phyloP scores from a whole-genome alignment of 2,113 vertebrate species.

The Micronycteris hirsuta region DNA sequence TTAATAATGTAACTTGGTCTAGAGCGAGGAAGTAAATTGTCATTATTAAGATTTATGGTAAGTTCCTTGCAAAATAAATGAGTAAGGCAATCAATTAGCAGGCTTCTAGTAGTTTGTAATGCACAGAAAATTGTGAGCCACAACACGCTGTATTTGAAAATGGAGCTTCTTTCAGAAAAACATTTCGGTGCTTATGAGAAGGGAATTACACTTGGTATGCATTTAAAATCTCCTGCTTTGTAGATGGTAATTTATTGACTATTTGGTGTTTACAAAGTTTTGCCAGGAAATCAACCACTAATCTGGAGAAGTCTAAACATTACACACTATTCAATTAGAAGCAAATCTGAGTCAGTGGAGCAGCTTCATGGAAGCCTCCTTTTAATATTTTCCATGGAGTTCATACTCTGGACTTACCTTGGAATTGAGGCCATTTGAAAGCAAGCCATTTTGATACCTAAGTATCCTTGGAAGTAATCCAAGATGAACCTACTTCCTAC shows the following conservation, averaged over 20 bases:
- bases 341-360: conserved; percentile 4
- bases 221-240: conserved; percentile 23
- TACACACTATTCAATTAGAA: conserved; percentile 4
- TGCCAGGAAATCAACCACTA: conserved; percentile 34
- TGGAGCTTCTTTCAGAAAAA: neutral
- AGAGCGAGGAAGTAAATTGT: conserved; percentile 50
- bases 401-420: neutral
- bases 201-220: neutral
- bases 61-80: conserved; percentile 38
- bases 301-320: conserved; percentile 39
- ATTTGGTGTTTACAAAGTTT: conserved; percentile 52
- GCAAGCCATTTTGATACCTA: neutral
- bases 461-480: neutral
- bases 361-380: neutral
- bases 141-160: neutral
- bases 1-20: conserved; percentile 35
- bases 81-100: conserved; percentile 31
- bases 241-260: neutral
- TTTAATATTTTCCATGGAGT: neutral
- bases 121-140: neutral
- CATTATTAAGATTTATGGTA: conserved; percentile 43
- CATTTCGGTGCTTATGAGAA: neutral
- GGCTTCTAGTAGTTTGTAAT: neutral
- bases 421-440: neutral
- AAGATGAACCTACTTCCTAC: neutral